Base-by-base conservation (phyloP, 2,113 vertebrate genomes). In the Rhea americana region DNA sequence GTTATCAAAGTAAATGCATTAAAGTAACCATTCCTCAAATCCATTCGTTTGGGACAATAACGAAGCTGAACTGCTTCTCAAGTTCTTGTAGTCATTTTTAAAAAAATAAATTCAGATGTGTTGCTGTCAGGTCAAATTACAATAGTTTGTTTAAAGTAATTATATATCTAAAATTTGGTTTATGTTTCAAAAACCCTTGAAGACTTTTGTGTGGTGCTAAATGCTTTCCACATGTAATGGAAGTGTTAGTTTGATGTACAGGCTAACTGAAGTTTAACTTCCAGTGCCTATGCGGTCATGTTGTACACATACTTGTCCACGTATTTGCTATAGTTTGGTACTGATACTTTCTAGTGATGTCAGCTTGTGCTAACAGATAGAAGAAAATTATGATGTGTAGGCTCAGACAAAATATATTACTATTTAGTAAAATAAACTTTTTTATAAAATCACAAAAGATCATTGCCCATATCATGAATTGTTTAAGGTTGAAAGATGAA, bases 221-320 rank as follows among this genome's bases (percentile, higher is more conserved):
- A 89, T 91, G 72, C 59, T 93, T 96, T 92, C 93, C 85, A 67
- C 50, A 43, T 93, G 55, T 80, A 80, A 51, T 91, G 45, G 75
- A 61, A 77, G 67, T 83, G 89, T 85, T 80, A 51, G 83, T 80
- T 71, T 80, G 63, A 67, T 35, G 5, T 82, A 22, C 20, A 81
- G 82, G 48, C 30, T 82, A 53, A 68, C 21, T 79, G 58, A 45
- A 73, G 81, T 30, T 50, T 47, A 47, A 48, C 25, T 66, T 73
- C 32, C 82, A 53, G 26, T 39, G 74, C 39, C 74, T 24, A 0
- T 85, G 62, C 65, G 63, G 39, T 79, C 67, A 24, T 61, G 1
- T 7, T 30, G 66, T 21, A 35, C 71, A 68, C 8, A 66, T 22
- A 18, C 62, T 28, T 58, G 5, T 37, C n/a, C 41, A 10, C 32